phyloP scores from a whole-genome alignment of 2,797 vertebrate species.

The Gadopsis marmoratus region DNA sequence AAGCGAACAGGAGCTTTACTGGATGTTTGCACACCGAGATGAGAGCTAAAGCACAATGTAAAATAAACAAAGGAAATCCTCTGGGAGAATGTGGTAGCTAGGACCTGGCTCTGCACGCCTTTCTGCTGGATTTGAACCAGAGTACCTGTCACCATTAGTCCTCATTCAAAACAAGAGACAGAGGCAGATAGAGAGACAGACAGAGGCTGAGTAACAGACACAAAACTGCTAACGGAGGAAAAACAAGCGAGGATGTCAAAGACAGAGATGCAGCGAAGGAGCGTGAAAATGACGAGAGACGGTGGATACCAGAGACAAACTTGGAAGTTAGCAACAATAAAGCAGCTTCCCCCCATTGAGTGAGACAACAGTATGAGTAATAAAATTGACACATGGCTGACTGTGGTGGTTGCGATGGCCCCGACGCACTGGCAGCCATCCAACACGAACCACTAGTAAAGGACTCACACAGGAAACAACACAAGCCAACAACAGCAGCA shows the following conservation, averaged over 20 bases:
- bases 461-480: conserved; percentile 19
- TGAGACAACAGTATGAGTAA: conserved; percentile 24
- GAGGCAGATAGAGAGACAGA: conserved; percentile 20
- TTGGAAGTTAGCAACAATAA: conserved; percentile 12
- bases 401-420: conserved; percentile 12
- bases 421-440: conserved; percentile 25
- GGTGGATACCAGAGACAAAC: conserved; percentile 20
- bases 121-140: conserved; percentile 44
- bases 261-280: conserved; percentile 15
- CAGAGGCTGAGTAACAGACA: conserved; percentile 33
- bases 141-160: conserved; percentile 50
- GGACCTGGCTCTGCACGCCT: conserved; percentile 12
- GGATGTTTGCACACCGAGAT: conserved; percentile 55
- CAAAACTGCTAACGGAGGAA: conserved; percentile 24
- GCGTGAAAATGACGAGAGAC: conserved; percentile 14
- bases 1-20: conserved; percentile 44
- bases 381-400: conserved; percentile 46
- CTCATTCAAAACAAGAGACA: conserved; percentile 31
- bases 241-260: conserved; percentile 32
- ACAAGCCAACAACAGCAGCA: neutral
- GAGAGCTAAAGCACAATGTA: conserved; percentile 49
- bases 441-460: conserved; percentile 34
- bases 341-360: conserved; percentile 20
- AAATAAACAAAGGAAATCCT: conserved; percentile 56
- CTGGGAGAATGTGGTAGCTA: conserved; percentile 23